These are phyloP conservation scores for Pseudococcus jackbeardsleyi DNA, from an alignment of 2,888 invertebrate species.

Conservation along the genomic window DNA sequence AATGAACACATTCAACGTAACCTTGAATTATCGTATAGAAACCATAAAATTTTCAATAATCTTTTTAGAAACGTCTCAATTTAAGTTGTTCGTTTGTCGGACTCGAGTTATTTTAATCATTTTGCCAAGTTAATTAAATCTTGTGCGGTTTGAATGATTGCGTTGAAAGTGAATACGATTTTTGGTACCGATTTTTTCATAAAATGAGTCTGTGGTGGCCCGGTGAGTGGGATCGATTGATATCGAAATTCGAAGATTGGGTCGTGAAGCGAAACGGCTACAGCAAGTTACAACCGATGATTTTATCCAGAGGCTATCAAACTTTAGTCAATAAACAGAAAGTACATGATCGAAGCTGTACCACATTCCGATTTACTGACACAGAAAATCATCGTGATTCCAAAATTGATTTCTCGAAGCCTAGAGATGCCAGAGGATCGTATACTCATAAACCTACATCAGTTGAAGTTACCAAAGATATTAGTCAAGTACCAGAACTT, in stretches of 20 bases:
- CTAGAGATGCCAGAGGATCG: slow-evolving; percentile 16
- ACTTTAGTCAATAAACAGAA: slow-evolving; percentile 20
- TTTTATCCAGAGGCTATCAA: slow-evolving; percentile 55
- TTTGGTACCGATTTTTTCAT: not conserved
- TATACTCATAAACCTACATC: slow-evolving; percentile 33
- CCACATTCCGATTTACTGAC: slow-evolving; percentile 31
- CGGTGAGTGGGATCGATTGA: slow-evolving; percentile 61
- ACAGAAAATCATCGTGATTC: not conserved
- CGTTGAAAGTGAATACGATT: not conserved
- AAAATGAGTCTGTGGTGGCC: slow-evolving; percentile 63
- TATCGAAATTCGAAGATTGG: slow-evolving; percentile 60
- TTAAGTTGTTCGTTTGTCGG: not conserved
- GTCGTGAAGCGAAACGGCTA: slow-evolving; percentile 56
- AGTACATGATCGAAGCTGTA: slow-evolving; percentile 22
- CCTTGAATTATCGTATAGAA: slow-evolving; percentile 43
- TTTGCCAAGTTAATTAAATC: too few species aligned
- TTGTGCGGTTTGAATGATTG: slow-evolving; percentile 9
- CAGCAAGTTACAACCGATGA: slow-evolving; percentile 42
- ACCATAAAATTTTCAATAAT: slow-evolving; percentile 45
- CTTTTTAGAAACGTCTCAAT: not conserved
- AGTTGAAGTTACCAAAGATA: slow-evolving; percentile 24
- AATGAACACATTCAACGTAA: not conserved
- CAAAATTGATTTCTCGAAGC: not conserved
- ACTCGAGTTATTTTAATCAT: not conserved
- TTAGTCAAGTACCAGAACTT: not conserved